A percentile compares a stretch with the other conserved stretches of the same genome.
Evolutionary conservation across 1,140 invertebrate species (phyloP).

Genomic region (Ceratoteleas bidentatus): DNA sequence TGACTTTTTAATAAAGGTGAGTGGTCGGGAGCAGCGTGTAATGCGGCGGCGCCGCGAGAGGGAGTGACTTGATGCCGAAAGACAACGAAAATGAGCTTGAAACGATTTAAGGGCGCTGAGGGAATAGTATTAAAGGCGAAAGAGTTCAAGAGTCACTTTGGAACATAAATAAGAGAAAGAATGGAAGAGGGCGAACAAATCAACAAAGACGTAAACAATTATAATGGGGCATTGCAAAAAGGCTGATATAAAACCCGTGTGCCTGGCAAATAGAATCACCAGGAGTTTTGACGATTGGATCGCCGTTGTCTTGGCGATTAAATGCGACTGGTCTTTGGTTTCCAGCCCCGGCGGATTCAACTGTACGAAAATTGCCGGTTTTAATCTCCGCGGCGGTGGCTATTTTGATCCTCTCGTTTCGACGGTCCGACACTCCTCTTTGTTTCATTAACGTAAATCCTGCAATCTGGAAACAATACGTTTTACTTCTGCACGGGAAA

Average conservation of each 20-base stretch:
- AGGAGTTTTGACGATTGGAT: constrained; percentile 9
- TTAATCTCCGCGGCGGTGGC: neutral
- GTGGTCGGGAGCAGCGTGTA: constrained; percentile 39
- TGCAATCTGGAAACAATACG: constrained; percentile 4
- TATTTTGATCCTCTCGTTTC: neutral
- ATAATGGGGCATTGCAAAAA: constrained; percentile 24
- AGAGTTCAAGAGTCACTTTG: constrained; percentile 46
- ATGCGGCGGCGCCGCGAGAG: constrained; percentile 29
- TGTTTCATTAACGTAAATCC: constrained; percentile 9
- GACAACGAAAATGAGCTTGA: constrained; percentile 62
- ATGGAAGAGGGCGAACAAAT: constrained; percentile 10
- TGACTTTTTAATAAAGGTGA: constrained; percentile 70
- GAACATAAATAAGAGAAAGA: too few relatives aligned
- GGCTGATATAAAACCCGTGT: constrained; percentile 43
- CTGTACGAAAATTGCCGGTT: constrained; percentile 13
- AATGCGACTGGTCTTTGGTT: constrained; percentile 3
- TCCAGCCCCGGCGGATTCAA: neutral
- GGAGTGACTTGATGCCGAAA: constrained; percentile 58
- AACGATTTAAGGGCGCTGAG: constrained; percentile 54
- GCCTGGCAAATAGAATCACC: constrained; percentile 29
- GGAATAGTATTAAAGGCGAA: constrained; percentile 54
- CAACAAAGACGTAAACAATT: constrained; percentile 38
- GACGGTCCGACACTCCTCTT: neutral
- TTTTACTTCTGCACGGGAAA: neutral
- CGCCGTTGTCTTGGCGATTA: constrained; percentile 9